A percentile compares a stretch with the other conserved stretches of the same genome.
Conservation (phyloP, 1,140 invertebrate species). For the Conus betulinus region DNA sequence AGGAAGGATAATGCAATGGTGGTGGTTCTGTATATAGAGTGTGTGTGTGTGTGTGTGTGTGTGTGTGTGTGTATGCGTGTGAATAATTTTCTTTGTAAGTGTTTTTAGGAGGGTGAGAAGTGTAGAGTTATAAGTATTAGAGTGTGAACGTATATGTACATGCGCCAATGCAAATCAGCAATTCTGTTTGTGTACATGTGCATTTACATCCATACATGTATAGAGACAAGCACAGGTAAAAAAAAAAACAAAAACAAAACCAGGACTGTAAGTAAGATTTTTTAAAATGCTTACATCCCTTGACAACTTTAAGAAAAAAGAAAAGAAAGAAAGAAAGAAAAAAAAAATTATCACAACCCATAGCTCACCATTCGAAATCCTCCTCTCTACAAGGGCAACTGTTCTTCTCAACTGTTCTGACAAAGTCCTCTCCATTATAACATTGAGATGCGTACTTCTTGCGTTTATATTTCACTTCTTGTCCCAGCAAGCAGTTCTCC, state of each 20-base stretch:
- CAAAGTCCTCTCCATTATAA: background rate
- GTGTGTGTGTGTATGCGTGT: slow-evolving; percentile 16
- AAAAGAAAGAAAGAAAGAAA: background rate
- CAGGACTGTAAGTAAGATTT: too few species aligned
- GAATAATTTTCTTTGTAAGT: background rate
- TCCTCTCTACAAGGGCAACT: background rate
- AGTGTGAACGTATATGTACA: background rate
- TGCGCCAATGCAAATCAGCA: too few species aligned
- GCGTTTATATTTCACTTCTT: background rate
- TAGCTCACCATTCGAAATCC: slow-evolving; percentile 16
- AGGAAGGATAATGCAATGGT: too few species aligned
- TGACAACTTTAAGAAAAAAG: background rate
- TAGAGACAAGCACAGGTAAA: too few species aligned
- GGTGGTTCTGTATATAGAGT: too few species aligned
- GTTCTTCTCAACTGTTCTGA: background rate
- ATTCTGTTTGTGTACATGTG: too few species aligned
- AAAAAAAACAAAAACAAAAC: too few species aligned
- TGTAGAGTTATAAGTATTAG: too few species aligned
- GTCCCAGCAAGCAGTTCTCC: slow-evolving; percentile 11
- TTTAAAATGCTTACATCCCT: too few species aligned
- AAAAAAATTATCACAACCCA: background rate
- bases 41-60: too few species aligned
- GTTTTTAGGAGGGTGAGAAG: background rate
- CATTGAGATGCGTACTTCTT: background rate
- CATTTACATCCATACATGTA: too few species aligned